Conservation (phyloP, 2,888 invertebrate species). For the Lasioglossum marginatum region DNA sequence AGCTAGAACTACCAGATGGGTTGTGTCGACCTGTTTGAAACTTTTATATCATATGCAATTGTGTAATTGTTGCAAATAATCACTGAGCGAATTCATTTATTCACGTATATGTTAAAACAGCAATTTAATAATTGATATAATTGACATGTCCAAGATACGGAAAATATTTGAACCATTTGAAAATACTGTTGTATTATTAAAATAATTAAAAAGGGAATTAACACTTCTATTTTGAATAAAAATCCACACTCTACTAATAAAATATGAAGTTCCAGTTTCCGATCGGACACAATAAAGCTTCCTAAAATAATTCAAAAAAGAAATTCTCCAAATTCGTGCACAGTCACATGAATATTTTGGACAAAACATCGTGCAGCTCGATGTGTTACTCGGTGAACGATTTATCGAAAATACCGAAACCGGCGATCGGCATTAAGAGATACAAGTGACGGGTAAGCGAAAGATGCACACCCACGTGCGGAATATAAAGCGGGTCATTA, state of each 20-base stretch:
- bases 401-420: slow-evolving; percentile 39
- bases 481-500: slow-evolving; percentile 79
- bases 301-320: background rate
- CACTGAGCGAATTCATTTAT: background rate
- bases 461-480: slow-evolving; percentile 51
- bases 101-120: background rate
- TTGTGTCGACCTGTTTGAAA: background rate
- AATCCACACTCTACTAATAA: background rate
- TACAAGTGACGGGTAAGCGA: slow-evolving; percentile 29
- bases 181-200: too few species aligned
- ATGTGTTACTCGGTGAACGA: background rate
- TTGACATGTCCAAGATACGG: background rate
- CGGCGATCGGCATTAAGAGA: slow-evolving; percentile 40
- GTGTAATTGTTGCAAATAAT: background rate
- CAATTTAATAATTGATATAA: background rate
- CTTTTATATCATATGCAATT: background rate
- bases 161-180: too few species aligned
- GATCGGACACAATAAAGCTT: too few species aligned
- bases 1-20: background rate
- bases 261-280: background rate
- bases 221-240: background rate
- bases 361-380: background rate
- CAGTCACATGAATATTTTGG: background rate
- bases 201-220: background rate
- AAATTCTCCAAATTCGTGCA: background rate